Conservation (phyloP, 1,140 invertebrate species). For the Planococcus citri region DNA sequence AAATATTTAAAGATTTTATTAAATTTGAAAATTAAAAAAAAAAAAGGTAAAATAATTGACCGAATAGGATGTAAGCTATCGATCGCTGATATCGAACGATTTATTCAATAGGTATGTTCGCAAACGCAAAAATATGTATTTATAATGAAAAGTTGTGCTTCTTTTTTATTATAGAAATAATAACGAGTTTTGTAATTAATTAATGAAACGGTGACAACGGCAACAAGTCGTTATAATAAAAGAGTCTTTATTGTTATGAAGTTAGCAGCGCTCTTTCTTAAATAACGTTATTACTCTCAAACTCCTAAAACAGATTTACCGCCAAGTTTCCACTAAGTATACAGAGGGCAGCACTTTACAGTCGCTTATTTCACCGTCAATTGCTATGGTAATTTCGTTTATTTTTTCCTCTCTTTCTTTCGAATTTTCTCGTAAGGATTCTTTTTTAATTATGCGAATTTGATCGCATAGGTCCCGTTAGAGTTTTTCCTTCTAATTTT, state of each 20-base stretch:
- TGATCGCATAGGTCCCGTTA: not conserved
- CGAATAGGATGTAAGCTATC: no score
- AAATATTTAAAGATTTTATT: no score
- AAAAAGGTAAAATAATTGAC: no score
- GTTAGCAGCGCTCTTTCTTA: constrained; percentile 14
- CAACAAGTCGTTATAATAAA: constrained; percentile 16
- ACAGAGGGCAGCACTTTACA: constrained; percentile 5
- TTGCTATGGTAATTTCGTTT: no score
- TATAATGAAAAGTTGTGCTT: not conserved
- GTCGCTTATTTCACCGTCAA: not conserved
- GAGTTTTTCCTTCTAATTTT: not conserved
- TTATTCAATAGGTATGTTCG: not conserved
- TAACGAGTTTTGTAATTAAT: constrained; percentile 14
- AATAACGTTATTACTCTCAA: constrained; percentile 17
- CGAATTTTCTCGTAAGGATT: not conserved
- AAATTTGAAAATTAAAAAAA: no score
- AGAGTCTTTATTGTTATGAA: constrained; percentile 17
- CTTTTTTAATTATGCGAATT: not conserved
- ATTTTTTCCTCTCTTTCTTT: not conserved
- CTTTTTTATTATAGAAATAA: constrained; percentile 14
- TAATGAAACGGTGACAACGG: constrained; percentile 10
- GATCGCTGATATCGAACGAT: not conserved
- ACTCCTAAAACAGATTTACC: not conserved
- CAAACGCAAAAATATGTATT: not conserved
- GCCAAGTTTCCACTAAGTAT: no score